Evolutionary conservation across 23 tunicate species (phyloP).

Genomic region (Trididemnum nubilum): DNA sequence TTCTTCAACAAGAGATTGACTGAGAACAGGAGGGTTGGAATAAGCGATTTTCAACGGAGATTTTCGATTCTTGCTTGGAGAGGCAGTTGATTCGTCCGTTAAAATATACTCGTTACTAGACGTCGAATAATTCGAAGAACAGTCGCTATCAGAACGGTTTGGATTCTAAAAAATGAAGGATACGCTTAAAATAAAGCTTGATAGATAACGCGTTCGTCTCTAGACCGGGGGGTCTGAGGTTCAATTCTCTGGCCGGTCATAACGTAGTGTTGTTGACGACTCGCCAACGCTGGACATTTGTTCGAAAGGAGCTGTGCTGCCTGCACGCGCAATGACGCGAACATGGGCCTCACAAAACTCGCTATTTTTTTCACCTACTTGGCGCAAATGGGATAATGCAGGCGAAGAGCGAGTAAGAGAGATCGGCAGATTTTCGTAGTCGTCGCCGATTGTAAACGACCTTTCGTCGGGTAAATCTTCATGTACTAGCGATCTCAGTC

Average conservation of each 20-base stretch:
- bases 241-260: too few species aligned
- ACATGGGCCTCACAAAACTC: too few species aligned
- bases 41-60: constrained; percentile 16
- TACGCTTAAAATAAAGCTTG: too few species aligned
- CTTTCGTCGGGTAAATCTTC: neutral
- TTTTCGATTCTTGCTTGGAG: constrained; percentile 19
- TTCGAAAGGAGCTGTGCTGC: too few species aligned
- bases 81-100: constrained; percentile 22
- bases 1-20: neutral
- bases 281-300: too few species aligned
- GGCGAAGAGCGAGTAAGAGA: neutral
- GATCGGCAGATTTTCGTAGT: neutral
- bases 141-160: constrained; percentile 28
- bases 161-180: constrained; percentile 20
- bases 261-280: too few species aligned
- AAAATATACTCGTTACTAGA: constrained; percentile 71
- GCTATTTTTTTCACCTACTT: neutral
- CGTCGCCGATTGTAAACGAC: neutral
- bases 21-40: constrained; percentile 19
- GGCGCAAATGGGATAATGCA: constrained; percentile 1
- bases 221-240: too few species aligned
- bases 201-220: too few species aligned
- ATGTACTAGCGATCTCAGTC: neutral
- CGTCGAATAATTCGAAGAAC: constrained; percentile 43
- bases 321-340: too few species aligned